A percentile compares a stretch with the other conserved stretches of the same genome.
These are phyloP conservation scores for Gerosis bhagava DNA, from an alignment of 2,888 invertebrate genomes.

Conservation along the genomic window DNA sequence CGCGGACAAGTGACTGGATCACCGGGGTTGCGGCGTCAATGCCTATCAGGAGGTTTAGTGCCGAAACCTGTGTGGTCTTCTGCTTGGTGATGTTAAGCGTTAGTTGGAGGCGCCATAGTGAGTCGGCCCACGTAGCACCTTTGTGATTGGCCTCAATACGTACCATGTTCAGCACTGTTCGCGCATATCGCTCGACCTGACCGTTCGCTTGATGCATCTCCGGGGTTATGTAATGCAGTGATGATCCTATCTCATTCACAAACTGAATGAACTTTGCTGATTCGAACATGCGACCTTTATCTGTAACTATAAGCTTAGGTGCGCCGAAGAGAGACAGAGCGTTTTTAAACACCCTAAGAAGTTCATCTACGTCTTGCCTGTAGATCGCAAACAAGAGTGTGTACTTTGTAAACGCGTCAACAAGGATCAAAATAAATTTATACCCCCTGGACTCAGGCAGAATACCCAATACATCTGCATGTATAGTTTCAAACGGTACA, in stretches of 20 bases:
- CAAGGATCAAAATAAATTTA: constrained; percentile 24
- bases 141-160: constrained; percentile 19
- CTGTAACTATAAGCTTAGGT: constrained; percentile 12
- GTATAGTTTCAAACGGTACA: constrained; percentile 2
- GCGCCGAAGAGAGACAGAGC: constrained; percentile 26
- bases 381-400: constrained; percentile 17
- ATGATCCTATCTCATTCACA: constrained; percentile 6
- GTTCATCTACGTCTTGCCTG: constrained; percentile 24
- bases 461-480: constrained; percentile 25
- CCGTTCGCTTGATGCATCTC: constrained; percentile 33
- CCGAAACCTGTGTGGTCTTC: constrained; percentile 26
- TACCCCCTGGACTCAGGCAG: constrained; percentile 27
- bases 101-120: constrained; percentile 28
- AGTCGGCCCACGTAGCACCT: constrained; percentile 13
- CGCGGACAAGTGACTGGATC: constrained; percentile 25
- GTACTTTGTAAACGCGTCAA: constrained; percentile 26
- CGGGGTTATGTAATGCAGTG: constrained; percentile 29
- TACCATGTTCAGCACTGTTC: constrained; percentile 27
- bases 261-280: neutral
- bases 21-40: constrained; percentile 27
- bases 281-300: constrained; percentile 23
- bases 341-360: constrained; percentile 9
- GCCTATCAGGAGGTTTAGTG: constrained; percentile 27
- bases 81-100: constrained; percentile 28
- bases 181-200: constrained; percentile 31